phyloP scores from a whole-genome alignment of 2,888 invertebrate species.

The Tanypteryx hageni region DNA sequence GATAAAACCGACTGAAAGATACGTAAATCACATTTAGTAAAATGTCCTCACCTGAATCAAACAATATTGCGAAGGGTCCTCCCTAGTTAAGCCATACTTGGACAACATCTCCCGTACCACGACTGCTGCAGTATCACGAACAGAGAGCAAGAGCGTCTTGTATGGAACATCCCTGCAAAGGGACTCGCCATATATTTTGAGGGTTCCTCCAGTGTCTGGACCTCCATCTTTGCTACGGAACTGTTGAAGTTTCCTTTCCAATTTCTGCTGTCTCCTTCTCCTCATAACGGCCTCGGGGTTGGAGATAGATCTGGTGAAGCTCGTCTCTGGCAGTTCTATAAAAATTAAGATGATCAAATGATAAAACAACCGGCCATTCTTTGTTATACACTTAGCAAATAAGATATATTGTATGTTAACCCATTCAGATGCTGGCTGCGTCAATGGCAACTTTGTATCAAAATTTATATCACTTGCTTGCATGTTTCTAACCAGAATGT shows the following conservation, averaged over 20 bases:
- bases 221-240: slow-evolving; percentile 97
- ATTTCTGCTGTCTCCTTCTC: slow-evolving; percentile 94
- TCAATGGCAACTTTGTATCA: too few relatives aligned
- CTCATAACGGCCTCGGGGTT: slow-evolving; percentile 99
- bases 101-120: slow-evolving; percentile 97
- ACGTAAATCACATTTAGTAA: too few relatives aligned
- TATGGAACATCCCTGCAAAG: slow-evolving; percentile 98
- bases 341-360: slow-evolving; percentile 66
- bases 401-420: too few relatives aligned
- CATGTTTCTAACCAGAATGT: too few relatives aligned
- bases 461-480: too few relatives aligned
- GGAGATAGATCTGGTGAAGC: slow-evolving; percentile 98
- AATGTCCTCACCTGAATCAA: slow-evolving; percentile 89
- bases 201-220: slow-evolving; percentile 93
- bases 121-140: slow-evolving; percentile 93
- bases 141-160: slow-evolving; percentile 96
- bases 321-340: slow-evolving; percentile 96
- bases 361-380: too few relatives aligned
- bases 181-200: slow-evolving; percentile 97
- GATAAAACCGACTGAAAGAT: too few relatives aligned
- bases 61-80: slow-evolving; percentile 94
- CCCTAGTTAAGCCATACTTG: slow-evolving; percentile 95
- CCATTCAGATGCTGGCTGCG: too few relatives aligned
- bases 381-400: too few relatives aligned
- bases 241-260: slow-evolving; percentile 97